A percentile compares a stretch with the other conserved stretches of the same genome.
These are phyloP conservation scores for Eptesicus fuscus DNA, from an alignment of 2,113 vertebrate genomes.

Conservation along the genomic window DNA sequence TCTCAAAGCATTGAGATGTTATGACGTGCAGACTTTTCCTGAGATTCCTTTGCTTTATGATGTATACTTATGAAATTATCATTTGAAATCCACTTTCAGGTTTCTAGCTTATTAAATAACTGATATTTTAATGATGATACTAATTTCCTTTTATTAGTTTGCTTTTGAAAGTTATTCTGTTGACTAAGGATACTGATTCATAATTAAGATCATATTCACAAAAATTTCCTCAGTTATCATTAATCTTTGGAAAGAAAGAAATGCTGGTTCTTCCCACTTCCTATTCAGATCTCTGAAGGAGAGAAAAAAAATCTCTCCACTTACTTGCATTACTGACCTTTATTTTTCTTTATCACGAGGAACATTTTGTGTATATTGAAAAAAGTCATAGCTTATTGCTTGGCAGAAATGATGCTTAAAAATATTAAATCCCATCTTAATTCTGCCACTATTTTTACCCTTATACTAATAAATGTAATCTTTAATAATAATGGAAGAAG, in stretches of 20 bases:
- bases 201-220: constrained; percentile 13
- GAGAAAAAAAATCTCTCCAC: not conserved
- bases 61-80: constrained; percentile 5
- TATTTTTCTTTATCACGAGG: not conserved
- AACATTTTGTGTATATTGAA: constrained; percentile 7
- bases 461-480: not conserved
- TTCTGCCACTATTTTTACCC: not conserved
- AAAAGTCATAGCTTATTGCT: not conserved
- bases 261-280: not conserved
- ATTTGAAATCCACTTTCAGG: constrained; percentile 14
- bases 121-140: not conserved
- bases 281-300: not conserved
- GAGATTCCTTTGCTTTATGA: not conserved
- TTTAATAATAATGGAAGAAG: constrained; percentile 10
- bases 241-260: constrained; percentile 28
- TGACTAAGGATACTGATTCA: not conserved
- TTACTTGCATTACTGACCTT: not conserved
- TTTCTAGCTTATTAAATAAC: constrained; percentile 8
- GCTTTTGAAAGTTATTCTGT: constrained; percentile 27
- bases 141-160: constrained; percentile 27
- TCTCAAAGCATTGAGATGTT: not conserved
- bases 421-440: not conserved
- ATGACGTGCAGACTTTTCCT: not conserved
- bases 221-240: not conserved
- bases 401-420: constrained; percentile 14